Conservation (phyloP, 2,888 invertebrate genomes). For the Uloborus plumipes region DNA sequence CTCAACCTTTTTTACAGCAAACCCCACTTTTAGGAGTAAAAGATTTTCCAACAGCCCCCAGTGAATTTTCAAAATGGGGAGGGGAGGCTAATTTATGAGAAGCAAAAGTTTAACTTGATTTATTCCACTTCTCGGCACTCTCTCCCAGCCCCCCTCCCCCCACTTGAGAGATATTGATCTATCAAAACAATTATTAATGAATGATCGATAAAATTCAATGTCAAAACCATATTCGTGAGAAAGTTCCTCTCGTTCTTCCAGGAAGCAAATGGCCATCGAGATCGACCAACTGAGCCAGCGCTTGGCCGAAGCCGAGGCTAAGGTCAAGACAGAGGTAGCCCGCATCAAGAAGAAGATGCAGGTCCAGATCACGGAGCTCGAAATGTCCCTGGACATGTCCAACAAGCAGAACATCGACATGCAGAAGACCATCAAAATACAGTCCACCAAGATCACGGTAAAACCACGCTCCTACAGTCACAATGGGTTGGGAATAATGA, state of each 20-base stretch:
- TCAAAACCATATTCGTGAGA: not conserved
- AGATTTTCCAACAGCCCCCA: no score
- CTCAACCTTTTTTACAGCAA: no score
- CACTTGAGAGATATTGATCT: no score
- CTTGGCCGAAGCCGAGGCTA: conserved; percentile 95
- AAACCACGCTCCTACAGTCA: conserved; percentile 37
- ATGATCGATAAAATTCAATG: no score
- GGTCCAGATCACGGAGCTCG: conserved; percentile 96
- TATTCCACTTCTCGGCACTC: no score
- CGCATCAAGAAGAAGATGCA: conserved; percentile 99
- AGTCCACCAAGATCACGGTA: conserved; percentile 88
- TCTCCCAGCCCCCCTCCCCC: no score
- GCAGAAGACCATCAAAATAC: conserved; percentile 98
- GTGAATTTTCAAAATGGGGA: no score
- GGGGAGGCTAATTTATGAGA: no score
- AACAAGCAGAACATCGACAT: conserved; percentile 98
- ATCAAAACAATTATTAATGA: no score
- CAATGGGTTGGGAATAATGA: no score
- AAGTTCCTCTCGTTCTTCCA: conserved; percentile 70
- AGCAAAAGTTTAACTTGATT: no score
- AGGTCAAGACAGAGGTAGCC: conserved; percentile 92
- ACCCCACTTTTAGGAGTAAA: no score
- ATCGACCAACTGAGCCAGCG: conserved; percentile 96
- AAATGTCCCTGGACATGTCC: conserved; percentile 95
- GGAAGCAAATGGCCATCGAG: conserved; percentile 97